These are phyloP conservation scores for Zaprionus gabonicus DNA, from an alignment of 1,140 invertebrate genomes.

Conservation along the genomic window DNA sequence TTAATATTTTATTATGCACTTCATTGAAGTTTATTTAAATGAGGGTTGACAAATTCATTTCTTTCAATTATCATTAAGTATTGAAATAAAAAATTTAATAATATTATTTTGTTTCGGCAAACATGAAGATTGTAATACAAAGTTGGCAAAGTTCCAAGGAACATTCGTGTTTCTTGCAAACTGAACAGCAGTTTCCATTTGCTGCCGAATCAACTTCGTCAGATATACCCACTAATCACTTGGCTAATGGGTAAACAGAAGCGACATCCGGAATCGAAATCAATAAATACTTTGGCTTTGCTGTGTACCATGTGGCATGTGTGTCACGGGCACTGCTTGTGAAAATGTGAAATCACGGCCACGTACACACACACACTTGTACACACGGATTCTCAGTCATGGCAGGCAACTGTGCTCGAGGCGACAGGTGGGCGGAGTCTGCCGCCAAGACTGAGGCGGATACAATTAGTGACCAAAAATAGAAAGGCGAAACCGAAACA, in stretches of 20 bases:
- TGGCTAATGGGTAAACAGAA: constrained; percentile 16
- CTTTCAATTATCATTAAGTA: no score
- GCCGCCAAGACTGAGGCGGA: neutral
- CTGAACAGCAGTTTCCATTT: no score
- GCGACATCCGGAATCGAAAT: constrained; percentile 29
- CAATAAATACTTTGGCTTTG: constrained; percentile 27
- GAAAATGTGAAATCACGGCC: constrained; percentile 53
- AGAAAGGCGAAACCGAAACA: constrained; percentile 11
- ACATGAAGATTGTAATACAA: no score
- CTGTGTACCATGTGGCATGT: neutral
- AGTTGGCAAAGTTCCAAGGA: no score
- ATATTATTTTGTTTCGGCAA: no score
- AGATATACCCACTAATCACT: neutral
- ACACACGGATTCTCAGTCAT: neutral
- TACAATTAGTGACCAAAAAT: constrained; percentile 28
- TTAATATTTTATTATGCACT: no score
- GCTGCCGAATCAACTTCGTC: no score
- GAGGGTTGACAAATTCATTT: no score
- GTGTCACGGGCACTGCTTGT: constrained; percentile 11
- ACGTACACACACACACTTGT: neutral
- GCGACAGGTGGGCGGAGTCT: neutral
- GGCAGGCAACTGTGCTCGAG: neutral
- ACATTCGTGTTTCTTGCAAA: no score
- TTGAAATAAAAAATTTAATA: no score
- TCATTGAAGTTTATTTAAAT: no score